Evolutionary conservation across 2,113 vertebrate species (phyloP), one percentile per base, ranked within the genome.

Genomic region (Atlantisia rogersi): DNA sequence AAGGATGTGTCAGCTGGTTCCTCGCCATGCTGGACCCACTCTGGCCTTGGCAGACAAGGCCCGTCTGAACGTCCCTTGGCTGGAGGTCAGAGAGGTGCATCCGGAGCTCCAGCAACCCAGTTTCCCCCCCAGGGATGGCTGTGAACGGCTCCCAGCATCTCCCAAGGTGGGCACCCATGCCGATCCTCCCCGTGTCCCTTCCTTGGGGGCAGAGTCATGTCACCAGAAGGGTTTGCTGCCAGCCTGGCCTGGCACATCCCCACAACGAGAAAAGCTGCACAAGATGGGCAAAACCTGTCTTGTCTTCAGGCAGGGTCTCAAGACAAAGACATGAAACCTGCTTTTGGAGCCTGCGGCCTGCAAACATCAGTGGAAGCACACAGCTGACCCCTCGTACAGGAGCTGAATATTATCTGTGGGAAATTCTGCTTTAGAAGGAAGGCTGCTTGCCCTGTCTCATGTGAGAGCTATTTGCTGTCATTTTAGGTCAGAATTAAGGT

Each of bases 1-100:
- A 29, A 64, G 73, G 76, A 88, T 39, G 26, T 90, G 80, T 64
- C 94, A 91, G 86, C 88, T 80, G 69, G 80, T 77, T 82, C 86
- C 44, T 6, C 26, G 73, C 31, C 71, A n/a, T 28, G 22, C 16
- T 15, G n/a, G 52, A 37, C 5, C 0, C 19, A 21, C 26, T 19
- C 40, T 32, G 46, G 56, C 53, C 86, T 52, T 67, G 85, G 68
- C 73, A 81, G 58, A 31, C 0, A 0, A 37, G 40, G 14, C 29
- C 39, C 4, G 0, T 40, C 70, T 25, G 26, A 68, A 86, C 0
- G 0, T 56, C 15, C 20, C 37, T 46, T 8, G 4, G 73, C 39
- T 24, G 48, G 50, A 79, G 58, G 53, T 70, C 68, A 81, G 18
- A 56, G 40, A 70, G 46, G 67, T 1, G 2, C 1, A 1, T 10